phyloP scores from a whole-genome alignment of 2,113 vertebrate species.

The Talpa occidentalis region DNA sequence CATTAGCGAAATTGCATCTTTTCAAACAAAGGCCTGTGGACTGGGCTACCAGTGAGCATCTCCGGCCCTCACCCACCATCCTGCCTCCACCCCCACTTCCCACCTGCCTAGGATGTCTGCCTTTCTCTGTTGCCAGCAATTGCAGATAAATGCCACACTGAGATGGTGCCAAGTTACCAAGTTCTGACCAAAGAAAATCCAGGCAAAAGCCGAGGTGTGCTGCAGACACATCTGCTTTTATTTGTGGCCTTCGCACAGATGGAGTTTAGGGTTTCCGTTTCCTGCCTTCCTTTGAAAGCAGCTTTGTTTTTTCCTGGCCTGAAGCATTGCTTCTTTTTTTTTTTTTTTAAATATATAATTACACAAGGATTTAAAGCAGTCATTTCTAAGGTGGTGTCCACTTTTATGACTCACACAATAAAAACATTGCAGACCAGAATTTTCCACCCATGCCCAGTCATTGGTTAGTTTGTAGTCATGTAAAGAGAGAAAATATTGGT shows the following conservation, averaged over 20 bases:
- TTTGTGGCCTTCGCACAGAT: background rate
- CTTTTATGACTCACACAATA: background rate
- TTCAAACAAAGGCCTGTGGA: background rate
- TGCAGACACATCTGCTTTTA: background rate
- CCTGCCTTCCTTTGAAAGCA: slow-evolving; percentile 34
- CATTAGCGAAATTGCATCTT: background rate
- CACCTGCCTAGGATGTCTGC: background rate
- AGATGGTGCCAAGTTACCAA: background rate
- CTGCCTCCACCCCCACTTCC: too few species aligned
- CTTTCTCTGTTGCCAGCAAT: background rate
- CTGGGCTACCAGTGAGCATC: background rate
- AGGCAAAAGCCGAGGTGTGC: background rate
- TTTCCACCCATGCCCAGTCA: too few species aligned
- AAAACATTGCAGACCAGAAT: background rate
- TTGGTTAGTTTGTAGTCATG: background rate
- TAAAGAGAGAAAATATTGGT: background rate
- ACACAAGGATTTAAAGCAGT: background rate
- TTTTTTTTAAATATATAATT: background rate
- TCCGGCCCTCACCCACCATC: accelerated
- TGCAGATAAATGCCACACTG: background rate
- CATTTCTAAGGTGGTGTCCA: background rate
- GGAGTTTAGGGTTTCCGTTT: background rate
- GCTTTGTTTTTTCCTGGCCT: slow-evolving; percentile 28
- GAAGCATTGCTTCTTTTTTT: background rate
- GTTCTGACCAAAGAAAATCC: background rate